phyloP scores from a whole-genome alignment of 2,888 invertebrate species.

The Orthosia gracilis region DNA sequence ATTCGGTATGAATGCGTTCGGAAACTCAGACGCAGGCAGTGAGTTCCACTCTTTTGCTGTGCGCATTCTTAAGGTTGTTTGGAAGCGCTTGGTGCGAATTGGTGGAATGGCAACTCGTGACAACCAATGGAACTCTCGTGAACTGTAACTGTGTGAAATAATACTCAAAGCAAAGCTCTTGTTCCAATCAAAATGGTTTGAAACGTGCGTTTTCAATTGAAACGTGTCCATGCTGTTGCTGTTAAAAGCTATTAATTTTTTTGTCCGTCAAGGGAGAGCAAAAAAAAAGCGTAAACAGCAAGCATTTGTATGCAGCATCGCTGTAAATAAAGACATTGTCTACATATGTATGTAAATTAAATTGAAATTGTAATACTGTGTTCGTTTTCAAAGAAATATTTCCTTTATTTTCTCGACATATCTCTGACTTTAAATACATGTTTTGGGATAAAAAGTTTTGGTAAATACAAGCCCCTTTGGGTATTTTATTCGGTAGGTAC shows the following conservation, averaged over 20 bases:
- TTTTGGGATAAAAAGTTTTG: conserved; percentile 15
- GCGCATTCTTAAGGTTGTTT: too few species aligned
- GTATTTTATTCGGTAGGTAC: conserved; percentile 28
- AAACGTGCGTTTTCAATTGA: conserved; percentile 7
- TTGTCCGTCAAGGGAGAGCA: background rate
- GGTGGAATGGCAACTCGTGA: too few species aligned
- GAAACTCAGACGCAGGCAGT: too few species aligned
- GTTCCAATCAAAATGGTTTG: conserved; percentile 17
- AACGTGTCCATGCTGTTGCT: background rate
- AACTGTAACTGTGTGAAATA: conserved; percentile 7
- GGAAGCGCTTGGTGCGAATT: too few species aligned
- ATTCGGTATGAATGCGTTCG: too few species aligned
- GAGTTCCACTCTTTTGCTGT: too few species aligned
- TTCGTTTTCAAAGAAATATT: conserved; percentile 39
- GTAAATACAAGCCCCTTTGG: background rate
- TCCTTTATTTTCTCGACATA: conserved; percentile 23
- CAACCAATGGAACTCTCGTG: background rate
- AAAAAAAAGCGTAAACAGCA: conserved; percentile 23
- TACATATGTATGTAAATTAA: conserved; percentile 51
- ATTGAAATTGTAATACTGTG: conserved; percentile 45
- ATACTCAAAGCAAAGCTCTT: conserved; percentile 6
- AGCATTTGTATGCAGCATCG: conserved; percentile 50
- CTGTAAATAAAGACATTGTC: conserved; percentile 29
- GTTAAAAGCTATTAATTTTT: conserved; percentile 8
- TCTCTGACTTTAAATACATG: conserved; percentile 15